Evolutionary conservation across 2,888 invertebrate species (phyloP), one percentile per base, ranked within the genome.

Genomic region (Metalampra italica): DNA sequence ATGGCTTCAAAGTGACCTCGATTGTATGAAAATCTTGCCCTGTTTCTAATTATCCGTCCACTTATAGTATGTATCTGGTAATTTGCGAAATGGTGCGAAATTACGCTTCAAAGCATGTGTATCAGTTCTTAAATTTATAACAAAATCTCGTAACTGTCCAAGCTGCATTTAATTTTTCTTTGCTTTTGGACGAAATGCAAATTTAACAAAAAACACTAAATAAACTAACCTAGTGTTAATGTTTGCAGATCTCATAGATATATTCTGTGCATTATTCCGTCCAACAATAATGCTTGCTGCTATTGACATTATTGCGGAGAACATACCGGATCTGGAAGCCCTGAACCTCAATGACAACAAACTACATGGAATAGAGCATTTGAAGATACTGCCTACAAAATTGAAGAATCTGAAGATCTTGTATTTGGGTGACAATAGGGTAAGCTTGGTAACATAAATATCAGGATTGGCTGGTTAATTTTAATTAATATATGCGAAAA

Each of bases 311-410:
- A 95, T 97, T 38, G 90, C 92, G 11, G 94, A 95, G 56, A 94
- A 96, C 73, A 95, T 97, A 71, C 97, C 97, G 0, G 94, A 95
- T 71, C 79, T 96, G 38, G 93, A 93, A 68, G 95, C 95, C 0
- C 77, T 97, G 7, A 95, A 96, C 85, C 84, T 97, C 30, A 94
- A 94, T 69, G 93, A 94, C 45, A 98, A 97, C 78, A 93, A 93
- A 68, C 84, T 97, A 0, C 84, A 91, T 55, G 90, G 91, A 7
- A 77, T 95, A 47, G 94, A 94, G 46, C 92, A 92, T 56, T 82
- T 97, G 55, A 92, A 91, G 62, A 82, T 91, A n/a, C 68, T 95
- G 9, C 77, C 91, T 0, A 88, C 89, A 39, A 94, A 94, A 63
- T 85, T 96, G 46, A 92, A 94, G 5, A 90, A 91, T 55, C 76